Conservation (phyloP, 2,888 invertebrate species). For the Timema cristinae region DNA sequence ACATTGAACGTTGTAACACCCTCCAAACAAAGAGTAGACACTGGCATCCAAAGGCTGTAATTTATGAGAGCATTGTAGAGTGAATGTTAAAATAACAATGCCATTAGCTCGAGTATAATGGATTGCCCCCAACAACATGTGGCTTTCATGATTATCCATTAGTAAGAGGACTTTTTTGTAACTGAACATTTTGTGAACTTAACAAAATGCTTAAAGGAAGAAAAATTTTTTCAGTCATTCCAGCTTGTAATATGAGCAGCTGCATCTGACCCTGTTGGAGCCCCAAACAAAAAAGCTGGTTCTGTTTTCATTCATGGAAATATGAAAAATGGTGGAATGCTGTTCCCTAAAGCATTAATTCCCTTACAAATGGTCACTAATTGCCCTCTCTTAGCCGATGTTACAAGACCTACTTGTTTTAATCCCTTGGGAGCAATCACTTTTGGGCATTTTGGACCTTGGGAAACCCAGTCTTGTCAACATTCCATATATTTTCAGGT, state of each 20-base stretch:
- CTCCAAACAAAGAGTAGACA: constrained; percentile 38
- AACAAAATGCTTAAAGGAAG: constrained; percentile 12
- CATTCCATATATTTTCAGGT: too few relatives aligned
- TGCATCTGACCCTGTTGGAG: constrained; percentile 7
- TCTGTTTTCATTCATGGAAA: neutral
- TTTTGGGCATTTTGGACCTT: too few relatives aligned
- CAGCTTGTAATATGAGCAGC: constrained; percentile 1
- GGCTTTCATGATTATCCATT: constrained; percentile 15
- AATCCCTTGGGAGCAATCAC: too few relatives aligned
- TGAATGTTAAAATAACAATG: constrained; percentile 43
- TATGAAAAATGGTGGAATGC: neutral
- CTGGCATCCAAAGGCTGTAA: constrained; percentile 41
- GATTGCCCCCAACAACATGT: constrained; percentile 6
- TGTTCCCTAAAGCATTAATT: neutral
- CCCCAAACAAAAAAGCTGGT: neutral
- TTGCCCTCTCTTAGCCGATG: neutral
- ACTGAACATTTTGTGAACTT: neutral
- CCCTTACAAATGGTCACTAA: neutral
- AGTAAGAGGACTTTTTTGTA: constrained; percentile 4
- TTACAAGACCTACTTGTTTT: neutral
- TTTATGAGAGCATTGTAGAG: constrained; percentile 43
- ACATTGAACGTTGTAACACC: constrained; percentile 34
- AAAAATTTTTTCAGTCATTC: constrained; percentile 11
- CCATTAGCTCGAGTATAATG: constrained; percentile 39
- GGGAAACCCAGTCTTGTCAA: too few relatives aligned